Evolutionary conservation across 2,113 vertebrate species (phyloP).

Genomic region (Piaya cayana): DNA sequence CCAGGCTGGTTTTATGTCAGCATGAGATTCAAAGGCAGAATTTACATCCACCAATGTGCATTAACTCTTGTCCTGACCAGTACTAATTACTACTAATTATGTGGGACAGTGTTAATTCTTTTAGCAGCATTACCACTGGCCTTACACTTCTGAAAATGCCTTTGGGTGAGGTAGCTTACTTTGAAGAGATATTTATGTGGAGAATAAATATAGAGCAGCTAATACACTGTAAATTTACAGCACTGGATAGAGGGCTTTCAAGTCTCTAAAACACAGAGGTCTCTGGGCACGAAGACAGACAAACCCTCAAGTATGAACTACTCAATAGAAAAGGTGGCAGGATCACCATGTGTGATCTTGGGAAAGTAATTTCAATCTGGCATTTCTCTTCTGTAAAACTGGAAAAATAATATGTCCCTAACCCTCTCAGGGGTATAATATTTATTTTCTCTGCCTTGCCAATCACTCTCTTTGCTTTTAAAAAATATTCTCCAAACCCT

Average conservation of each 20-base stretch:
- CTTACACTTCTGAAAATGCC: constrained; percentile 53
- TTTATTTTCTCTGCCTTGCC: constrained; percentile 42
- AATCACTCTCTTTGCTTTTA: constrained; percentile 38
- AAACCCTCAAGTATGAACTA: constrained; percentile 25
- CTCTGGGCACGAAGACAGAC: not conserved
- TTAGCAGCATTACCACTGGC: not conserved
- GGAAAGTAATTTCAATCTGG: constrained; percentile 56
- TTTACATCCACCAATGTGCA: constrained; percentile 29
- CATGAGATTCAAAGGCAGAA: not conserved
- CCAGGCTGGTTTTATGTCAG: not conserved
- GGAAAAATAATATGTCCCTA: constrained; percentile 12
- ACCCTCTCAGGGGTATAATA: not conserved
- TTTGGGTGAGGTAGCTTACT: constrained; percentile 55
- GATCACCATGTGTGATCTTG: constrained; percentile 45
- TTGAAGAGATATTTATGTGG: constrained; percentile 47
- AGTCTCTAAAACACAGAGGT: not conserved
- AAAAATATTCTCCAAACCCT: constrained; percentile 53
- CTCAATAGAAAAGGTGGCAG: constrained; percentile 53
- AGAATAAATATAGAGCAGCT: constrained; percentile 44
- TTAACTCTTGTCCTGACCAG: constrained; percentile 59
- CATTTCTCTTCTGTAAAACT: not conserved
- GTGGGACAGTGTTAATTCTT: constrained; percentile 57
- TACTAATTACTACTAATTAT: constrained; percentile 52
- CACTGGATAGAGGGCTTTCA: not conserved
- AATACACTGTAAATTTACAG: constrained; percentile 19